Base-by-base conservation (phyloP, 2,797 vertebrate genomes). In the Lepus oiostolus region DNA sequence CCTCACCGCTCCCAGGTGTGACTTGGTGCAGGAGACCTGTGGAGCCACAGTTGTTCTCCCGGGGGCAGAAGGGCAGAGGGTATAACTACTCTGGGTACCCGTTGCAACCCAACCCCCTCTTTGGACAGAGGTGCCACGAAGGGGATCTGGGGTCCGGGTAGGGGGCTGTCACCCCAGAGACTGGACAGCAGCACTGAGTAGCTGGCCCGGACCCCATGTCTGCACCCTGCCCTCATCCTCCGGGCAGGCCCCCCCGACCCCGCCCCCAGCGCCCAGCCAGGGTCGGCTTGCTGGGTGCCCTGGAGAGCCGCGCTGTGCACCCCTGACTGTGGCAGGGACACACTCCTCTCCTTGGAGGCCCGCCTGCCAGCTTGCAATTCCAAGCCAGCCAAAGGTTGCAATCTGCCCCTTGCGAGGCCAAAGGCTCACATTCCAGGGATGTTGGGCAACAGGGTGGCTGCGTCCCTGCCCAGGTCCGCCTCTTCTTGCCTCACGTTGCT, bases 361-460 rank as follows among this genome's bases (percentile, higher is more conserved):
- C 47, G 35, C 75, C 52, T 77, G 8, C 30, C 63, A 4, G 74
- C 87, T 77, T 91, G 95, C 6, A 0, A 35, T 96, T 86, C 30
- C 21, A 58, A 90, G 72, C 67, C 6, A 54, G 50, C 47, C 71
- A 35, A 72, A 65, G 76, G 72, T 85, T 77, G 72, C 2, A 0
- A 68, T 86, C 71, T 81, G 91, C 92, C 77, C 77, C 79, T n/a
- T 86, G 22, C 47, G 35, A 86, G 60, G 77, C 85, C 95, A 94
- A 92, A 93, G 76, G 62, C 88, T 94, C 83, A 77, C 89, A 90
- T 91, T 90, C 88, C 88, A 71, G 71, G 52, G 47, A 50, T 82
- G 58, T 86, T 93, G 72, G 35, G 94, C 62, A 96, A 90, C 22
- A 30, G 0, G 4, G 30, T 19, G 42, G 30, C 74, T 79, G 38